Evolutionary conservation across 2,888 invertebrate species (phyloP), one percentile per base, ranked within the genome.

Genomic region (Athalia cordata): DNA sequence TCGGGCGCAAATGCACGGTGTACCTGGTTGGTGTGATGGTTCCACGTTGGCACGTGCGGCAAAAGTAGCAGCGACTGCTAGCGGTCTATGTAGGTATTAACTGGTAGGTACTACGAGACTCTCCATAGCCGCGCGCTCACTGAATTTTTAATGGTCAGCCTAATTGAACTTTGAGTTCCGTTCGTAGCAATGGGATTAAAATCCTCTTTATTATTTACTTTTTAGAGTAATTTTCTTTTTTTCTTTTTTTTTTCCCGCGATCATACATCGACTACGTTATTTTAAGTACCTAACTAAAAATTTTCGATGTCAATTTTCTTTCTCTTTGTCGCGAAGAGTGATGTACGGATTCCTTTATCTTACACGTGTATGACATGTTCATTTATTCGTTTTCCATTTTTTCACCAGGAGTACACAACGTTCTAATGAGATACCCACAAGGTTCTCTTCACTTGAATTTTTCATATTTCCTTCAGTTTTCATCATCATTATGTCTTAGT

Each of bases 61-160:
- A 49, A 65, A 67, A 66, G 76, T 68, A 68, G 68, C 68, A 52
- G 67, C 29, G 15, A 68, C 68, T 49, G 43, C 52, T 68, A 29
- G 50, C n/a, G 52, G 59, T 55, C 70, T 29, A 55, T 59, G 57
- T 15, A 47, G 6, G 66, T 79, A 81, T 81, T 80, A 81, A n/a
- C n/a, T n/a, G 45, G 57, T 15, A 47, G 6, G 64, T 79, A 81
- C 80, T 80, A 81, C 81, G 82, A 83, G 82, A 82, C 82, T 80
- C 15, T 29, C 29, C 29, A 29, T 2, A 2, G 29, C 29, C 5
- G n/a, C 15, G 72, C 29, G 80, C 79, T 65, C 79, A 77, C 81
- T 87, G 83, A 85, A 87, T 87, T 86, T 87, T 87, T 87, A 86
- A 87, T 85, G 84, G 84, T 70, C 81, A 80, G 85, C 85, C 87